Base-by-base conservation (phyloP, 2,888 invertebrate species). In the Esperia sulphurella region DNA sequence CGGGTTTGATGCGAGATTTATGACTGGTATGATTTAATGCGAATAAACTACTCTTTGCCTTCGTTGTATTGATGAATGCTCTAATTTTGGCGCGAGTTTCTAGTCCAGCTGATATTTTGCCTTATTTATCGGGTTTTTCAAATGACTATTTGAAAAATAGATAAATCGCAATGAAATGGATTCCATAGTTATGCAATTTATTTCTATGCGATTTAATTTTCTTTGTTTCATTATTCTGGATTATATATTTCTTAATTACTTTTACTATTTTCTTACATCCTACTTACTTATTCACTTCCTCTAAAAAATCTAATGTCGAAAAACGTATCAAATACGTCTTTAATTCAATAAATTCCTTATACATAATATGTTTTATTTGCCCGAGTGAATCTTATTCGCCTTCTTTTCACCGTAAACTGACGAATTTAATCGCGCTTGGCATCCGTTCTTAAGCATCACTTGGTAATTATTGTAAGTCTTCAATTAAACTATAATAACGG, bases 1-100 rank as follows among this genome's bases (percentile, higher is more conserved):
- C 90, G 83, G 83, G 90, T 90, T 89, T 80, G n/a, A n/a, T n/a
- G 79, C 67, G 65, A 81, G 86, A 90, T 90, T 90, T 90, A 90
- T 84, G 79, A 76, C 75, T 76, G 71, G 82, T 79, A 82, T 90
- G 90, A 90, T 90, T 89, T 90, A 90, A 89, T 83, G 85, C 80
- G 90, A 89, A 88, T 87, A 87, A 86, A 88, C 86, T 83, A 88
- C 83, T 85, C 75, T 68, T 79, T 74, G 76, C 76, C 71, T 78
- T 78, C 74, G 75, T 75, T 77, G 77, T 79, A 82, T 79, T 83
- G 84, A 88, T 85, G 82, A 82, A 79, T 81, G 80, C 74, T 77
- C 76, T 75, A 80, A 80, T 81, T 81, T 82, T 79, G 76, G 71
- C 66, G 61, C 66, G 66, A 62, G 75, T 75, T 74, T 75, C 71